Evolutionary conservation across 2,113 vertebrate genomes (phyloP).

Genomic region (Neodon shergylaensis): DNA sequence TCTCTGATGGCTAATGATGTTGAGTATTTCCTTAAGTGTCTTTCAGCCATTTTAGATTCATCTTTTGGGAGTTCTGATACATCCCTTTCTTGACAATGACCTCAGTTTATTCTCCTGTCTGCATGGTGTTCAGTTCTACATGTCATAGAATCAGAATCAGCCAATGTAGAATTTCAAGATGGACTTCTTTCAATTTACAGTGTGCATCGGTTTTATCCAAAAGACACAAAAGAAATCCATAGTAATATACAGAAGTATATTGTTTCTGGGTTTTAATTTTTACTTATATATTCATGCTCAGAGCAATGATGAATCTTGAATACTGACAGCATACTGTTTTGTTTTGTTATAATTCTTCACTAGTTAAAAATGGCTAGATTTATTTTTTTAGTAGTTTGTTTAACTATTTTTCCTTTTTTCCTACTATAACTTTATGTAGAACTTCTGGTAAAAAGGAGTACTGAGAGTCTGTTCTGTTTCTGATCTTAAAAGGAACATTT

Average conservation of each 20-base stretch:
- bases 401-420: neutral
- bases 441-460: no score
- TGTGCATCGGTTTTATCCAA: neutral
- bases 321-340: neutral
- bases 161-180: neutral
- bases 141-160: neutral
- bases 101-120: neutral
- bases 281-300: neutral
- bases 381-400: neutral
- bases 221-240: neutral
- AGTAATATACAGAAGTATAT: neutral
- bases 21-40: no score
- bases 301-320: neutral
- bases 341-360: neutral
- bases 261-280: neutral
- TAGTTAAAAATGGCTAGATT: neutral
- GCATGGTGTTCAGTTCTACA: neutral
- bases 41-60: no score
- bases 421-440: neutral
- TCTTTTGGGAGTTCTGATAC: neutral
- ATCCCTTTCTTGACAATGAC: rapidly evolving
- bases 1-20: no score
- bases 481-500: no score
- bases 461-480: neutral
- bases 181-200: neutral